Evolutionary conservation across 2,113 vertebrate species (phyloP), one percentile per base, ranked within the genome.

Genomic region (Oryzias javanicus): DNA sequence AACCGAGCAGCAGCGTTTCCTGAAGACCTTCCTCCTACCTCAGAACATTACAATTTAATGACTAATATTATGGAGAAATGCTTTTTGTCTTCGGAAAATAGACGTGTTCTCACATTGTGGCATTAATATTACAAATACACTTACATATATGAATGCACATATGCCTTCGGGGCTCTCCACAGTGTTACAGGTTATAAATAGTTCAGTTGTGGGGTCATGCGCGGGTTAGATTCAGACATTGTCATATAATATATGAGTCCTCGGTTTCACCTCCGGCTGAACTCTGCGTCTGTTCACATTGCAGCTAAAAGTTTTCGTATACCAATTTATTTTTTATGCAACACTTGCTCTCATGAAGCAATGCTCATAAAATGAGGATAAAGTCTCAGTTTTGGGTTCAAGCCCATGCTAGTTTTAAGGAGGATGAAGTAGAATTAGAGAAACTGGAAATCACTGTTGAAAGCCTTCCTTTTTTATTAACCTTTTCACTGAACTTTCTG

Each of bases 251-350:
- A 46, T 61, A 15, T 42, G 18, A 7, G 55, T 68, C 72, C 56
- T 76, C 60, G 2, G 44, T 45, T 35, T 69, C 56, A 76, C 60
- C 64, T 72, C 24, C 46, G 8, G 27, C 60, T 51, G 49, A 53
- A 54, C 22, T 67, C 3, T n/a, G 57, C 17, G 16, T 52, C 16
- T 25, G 22, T 49, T 61, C 35, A 14, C 42, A 48, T 45, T 14
- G 56, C 48, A 42, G 58, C 49, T 57, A 4, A 35, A 49, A 42
- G 16, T 55, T 69, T 56, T 4, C 16, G 1, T 1, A 55, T 22
- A 35, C 27, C 17, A 61, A 7, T 61, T 62, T 42, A 22, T 18
- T 45, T 27, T 49, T 60, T 27, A 29, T 15, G 49, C 49, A 53
- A 27, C 24, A 62, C 20, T 44, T 42, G 17, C 20, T 27, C 7